Conservation (phyloP, 1,140 invertebrate species). For the Caligus rogercresseyi region DNA sequence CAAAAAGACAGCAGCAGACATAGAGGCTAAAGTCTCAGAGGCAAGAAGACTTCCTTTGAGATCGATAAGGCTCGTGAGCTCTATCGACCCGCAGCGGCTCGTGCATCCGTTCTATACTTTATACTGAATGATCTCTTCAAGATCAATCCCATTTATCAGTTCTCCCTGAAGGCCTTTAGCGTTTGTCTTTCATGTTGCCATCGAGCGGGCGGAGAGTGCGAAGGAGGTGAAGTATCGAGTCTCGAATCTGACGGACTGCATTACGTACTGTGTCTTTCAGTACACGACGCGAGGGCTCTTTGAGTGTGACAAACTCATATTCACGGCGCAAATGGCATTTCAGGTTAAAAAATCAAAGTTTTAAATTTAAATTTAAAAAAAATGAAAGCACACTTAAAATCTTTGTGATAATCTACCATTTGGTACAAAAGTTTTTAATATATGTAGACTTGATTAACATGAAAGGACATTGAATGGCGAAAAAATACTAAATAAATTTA, state of each 20-base stretch:
- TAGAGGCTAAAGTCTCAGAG: conserved; percentile 70
- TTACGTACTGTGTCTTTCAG: conserved; percentile 80
- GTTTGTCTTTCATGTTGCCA: conserved; percentile 92
- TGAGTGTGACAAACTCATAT: conserved; percentile 90
- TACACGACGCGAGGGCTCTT: conserved; percentile 85
- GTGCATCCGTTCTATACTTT: conserved; percentile 83
- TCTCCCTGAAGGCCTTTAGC: conserved; percentile 90
- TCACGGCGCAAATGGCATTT: conserved; percentile 87
- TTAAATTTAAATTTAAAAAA: conserved; percentile 18
- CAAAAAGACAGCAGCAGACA: conserved; percentile 82
- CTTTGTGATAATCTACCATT: not conserved
- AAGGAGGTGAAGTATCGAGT: conserved; percentile 61
- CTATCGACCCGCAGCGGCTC: conserved; percentile 73
- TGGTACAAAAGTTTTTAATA: not conserved
- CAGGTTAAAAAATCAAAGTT: conserved; percentile 38
- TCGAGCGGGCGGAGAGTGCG: conserved; percentile 60
- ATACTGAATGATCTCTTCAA: conserved; percentile 91
- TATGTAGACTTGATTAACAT: no score
- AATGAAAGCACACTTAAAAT: no score
- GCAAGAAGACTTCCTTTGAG: conserved; percentile 73
- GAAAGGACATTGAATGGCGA: no score
- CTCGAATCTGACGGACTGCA: conserved; percentile 78
- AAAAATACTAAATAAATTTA: no score
- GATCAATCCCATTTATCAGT: conserved; percentile 93
- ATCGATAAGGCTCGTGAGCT: conserved; percentile 83